Evolutionary conservation across 2,888 invertebrate species (phyloP), one percentile per base, ranked within the genome.

Genomic region (Dolichomitus sp.): DNA sequence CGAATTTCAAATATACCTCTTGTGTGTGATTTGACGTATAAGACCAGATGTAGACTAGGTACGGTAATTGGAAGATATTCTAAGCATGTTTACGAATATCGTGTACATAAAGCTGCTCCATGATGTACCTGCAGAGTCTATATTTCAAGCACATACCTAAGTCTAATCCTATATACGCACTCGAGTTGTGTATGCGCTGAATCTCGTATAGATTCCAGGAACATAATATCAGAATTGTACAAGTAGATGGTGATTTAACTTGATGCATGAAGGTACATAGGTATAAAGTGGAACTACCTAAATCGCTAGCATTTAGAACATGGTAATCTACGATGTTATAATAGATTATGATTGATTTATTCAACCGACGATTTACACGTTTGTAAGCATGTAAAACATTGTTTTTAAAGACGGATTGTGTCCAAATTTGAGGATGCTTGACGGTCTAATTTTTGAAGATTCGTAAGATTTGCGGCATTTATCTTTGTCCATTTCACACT

Each of bases 201-300:
- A 45, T 33, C 12, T 59, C 12, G 42, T 72, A 42, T 54, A 68
- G 59, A 54, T 72, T 19, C 59, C 63, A 63, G 50, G 48, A 37
- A 52, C 72, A 45, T 30, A 81, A 84, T 82, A 81, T 84, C 37
- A 33, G 37, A 80, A 77, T 87, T 65, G 69, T 50, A 54, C 40
- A 40, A 19, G 61, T 4, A 37, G 9, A 6, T 37, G 17, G 5
- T 37, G 59, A 19, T 12, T 4, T 30, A 19, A 17, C 14, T 23
- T 14, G 19, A 23, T 33, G 12, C 30, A 69, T 40, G 37, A n/a
- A 69, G 19, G 19, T n/a, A 52, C 27, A 11, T 33, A 69, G 50
- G 59, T 73, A 70, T 70, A 70, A 82, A 76, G 70, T 66, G 73
- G 45, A 45, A 66, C 85, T 84, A 86, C 2, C 42, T 4, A 42